Conservation (phyloP, 2,888 invertebrate species). For the Trissonchulus latispiculum region DNA sequence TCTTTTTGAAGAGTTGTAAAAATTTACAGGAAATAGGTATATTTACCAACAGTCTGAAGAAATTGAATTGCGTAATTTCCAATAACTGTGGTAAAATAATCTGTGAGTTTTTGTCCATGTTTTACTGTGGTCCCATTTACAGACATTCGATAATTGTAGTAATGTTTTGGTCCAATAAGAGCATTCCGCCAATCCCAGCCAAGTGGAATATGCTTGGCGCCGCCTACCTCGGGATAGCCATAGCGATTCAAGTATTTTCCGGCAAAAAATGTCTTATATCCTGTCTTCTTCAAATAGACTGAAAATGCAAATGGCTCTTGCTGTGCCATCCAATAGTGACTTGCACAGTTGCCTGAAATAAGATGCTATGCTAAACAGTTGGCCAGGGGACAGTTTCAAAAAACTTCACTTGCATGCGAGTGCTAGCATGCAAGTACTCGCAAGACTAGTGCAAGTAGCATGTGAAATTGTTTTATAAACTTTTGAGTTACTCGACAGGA, state of each 20-base stretch:
- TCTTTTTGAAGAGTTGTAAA: too few species aligned
- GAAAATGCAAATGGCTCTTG: constrained; percentile 64
- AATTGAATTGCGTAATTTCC: not conserved
- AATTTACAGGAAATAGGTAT: too few species aligned
- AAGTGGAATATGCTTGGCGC: constrained; percentile 59
- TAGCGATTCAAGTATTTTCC: constrained; percentile 88
- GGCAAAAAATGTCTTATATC: constrained; percentile 75
- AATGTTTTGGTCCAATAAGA: constrained; percentile 78
- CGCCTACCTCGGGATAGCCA: constrained; percentile 54
- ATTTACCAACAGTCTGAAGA: too few species aligned
- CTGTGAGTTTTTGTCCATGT: constrained; percentile 49
- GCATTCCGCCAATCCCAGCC: constrained; percentile 83
- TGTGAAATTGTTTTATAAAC: too few species aligned
- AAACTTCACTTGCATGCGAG: too few species aligned
- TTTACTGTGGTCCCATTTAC: constrained; percentile 61
- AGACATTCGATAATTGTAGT: constrained; percentile 75
- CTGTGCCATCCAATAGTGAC: constrained; percentile 25
- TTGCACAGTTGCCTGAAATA: constrained; percentile 13
- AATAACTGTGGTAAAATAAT: not conserved
- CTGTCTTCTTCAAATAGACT: constrained; percentile 50
- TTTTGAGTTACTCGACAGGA: too few species aligned
- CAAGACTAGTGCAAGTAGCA: too few species aligned
- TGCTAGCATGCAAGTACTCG: too few species aligned
- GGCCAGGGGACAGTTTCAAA: too few species aligned
- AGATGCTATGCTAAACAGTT: too few species aligned